Evolutionary conservation across 2,797 vertebrate species (phyloP).

Genomic region (Phrynocephalus forsythii): DNA sequence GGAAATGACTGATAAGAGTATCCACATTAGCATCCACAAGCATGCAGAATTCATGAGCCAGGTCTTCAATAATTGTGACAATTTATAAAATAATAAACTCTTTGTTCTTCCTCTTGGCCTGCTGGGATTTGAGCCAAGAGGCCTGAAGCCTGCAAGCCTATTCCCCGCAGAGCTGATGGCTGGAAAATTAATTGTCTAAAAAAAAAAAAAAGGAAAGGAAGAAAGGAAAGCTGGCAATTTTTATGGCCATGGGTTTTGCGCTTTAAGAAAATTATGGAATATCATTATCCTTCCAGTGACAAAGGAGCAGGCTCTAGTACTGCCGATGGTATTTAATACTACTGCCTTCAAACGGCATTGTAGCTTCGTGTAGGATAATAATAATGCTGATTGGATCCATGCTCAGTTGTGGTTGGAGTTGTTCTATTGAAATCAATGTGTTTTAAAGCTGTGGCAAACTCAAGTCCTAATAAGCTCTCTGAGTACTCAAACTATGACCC

Average conservation of each 20-base stretch:
- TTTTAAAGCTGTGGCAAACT: no score
- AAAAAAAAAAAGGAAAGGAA: background rate
- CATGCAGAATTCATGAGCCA: constrained; percentile 26
- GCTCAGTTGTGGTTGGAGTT: background rate
- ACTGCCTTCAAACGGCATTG: background rate
- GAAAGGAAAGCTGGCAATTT: background rate
- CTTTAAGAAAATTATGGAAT: background rate
- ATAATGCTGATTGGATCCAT: background rate
- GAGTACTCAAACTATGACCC: no score
- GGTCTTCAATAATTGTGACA: constrained; percentile 26
- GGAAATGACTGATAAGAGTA: background rate
- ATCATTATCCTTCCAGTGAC: background rate
- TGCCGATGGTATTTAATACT: background rate
- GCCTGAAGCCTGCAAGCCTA: background rate
- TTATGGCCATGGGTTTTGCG: background rate
- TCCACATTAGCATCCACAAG: background rate
- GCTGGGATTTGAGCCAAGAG: constrained; percentile 30
- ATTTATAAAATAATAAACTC: constrained; percentile 31
- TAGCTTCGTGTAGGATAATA: background rate
- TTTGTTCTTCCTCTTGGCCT: constrained; percentile 30
- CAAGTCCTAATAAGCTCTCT: no score
- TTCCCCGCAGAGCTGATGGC: constrained; percentile 9
- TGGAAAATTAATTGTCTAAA: constrained; percentile 26
- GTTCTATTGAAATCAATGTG: no score
- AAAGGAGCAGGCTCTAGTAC: background rate